Percentiles rank a stretch among this genome's conserved stretches.
Conservation (phyloP, 2,113 vertebrate species). For the Ictalurus punctatus region DNA sequence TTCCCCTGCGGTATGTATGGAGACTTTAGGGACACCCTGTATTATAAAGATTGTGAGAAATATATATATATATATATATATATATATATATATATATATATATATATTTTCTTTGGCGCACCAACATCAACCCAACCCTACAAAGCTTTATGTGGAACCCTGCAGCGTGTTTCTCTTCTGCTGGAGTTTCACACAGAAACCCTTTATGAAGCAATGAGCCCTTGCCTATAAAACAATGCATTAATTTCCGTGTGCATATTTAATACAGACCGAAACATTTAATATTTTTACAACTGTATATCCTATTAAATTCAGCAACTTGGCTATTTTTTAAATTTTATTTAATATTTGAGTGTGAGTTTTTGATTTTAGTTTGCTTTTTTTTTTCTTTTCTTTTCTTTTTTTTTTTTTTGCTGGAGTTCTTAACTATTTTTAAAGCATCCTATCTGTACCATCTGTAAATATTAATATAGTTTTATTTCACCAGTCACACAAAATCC, state of each 20-base stretch:
- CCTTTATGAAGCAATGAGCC: neutral
- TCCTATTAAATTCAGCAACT: neutral
- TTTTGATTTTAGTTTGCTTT: too few species aligned
- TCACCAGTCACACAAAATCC: neutral
- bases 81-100: neutral
- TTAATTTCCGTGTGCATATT: neutral
- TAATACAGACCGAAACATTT: neutral
- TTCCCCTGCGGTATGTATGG: too few species aligned
- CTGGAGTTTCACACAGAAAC: neutral
- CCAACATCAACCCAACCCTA: neutral
- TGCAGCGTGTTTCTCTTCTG: neutral
- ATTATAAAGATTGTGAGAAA: neutral
- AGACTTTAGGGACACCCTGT: neutral
- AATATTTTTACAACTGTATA: too few species aligned
- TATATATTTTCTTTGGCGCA: neutral
- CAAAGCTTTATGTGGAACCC: neutral
- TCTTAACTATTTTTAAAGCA: neutral
- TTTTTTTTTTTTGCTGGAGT: neutral
- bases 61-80: neutral
- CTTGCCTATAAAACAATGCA: neutral
- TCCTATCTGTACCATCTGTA: neutral
- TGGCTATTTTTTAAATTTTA: neutral
- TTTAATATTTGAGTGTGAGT: neutral
- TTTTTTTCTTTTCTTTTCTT: too few species aligned
- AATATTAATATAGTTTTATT: neutral